A percentile compares a stretch with the other conserved stretches of the same genome.
Conservation (phyloP, 2,797 vertebrate genomes). For the Cephalopachus bancanus region DNA sequence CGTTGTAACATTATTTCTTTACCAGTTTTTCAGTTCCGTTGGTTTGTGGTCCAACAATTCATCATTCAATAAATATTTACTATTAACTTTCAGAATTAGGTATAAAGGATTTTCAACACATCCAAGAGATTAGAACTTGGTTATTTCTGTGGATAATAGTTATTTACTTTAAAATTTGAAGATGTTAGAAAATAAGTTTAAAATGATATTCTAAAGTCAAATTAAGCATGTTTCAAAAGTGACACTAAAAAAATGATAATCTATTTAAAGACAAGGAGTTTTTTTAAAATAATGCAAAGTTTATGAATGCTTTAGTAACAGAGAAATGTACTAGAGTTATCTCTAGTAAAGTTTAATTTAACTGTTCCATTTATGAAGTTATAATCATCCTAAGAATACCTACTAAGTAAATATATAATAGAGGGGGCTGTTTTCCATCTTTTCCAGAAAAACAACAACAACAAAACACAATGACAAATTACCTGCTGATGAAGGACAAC, state of each 20-base stretch:
- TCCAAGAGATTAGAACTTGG: background rate
- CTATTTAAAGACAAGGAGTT: background rate
- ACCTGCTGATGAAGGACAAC: background rate
- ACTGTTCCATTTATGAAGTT: conserved; percentile 46
- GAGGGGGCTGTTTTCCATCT: background rate
- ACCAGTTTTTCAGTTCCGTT: conserved; percentile 9
- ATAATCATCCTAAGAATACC: background rate
- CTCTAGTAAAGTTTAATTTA: conserved; percentile 31
- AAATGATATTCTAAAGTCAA: conserved; percentile 61
- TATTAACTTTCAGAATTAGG: conserved; percentile 24
- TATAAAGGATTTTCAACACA: background rate
- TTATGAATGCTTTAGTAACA: background rate
- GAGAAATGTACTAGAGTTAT: background rate
- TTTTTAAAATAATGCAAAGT: background rate
- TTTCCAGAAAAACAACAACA: background rate
- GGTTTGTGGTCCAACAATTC: conserved; percentile 3
- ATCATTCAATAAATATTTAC: conserved; percentile 41
- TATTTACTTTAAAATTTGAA: conserved; percentile 27
- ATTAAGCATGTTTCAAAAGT: conserved; percentile 54
- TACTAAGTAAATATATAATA: conserved; percentile 16
- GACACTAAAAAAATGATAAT: conserved; percentile 8
- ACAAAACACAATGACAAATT: background rate
- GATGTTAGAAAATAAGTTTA: conserved; percentile 35
- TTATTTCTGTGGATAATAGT: background rate
- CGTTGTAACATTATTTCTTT: background rate